Conservation (phyloP, 64 coral and sea anemone species). For the Dendronephthya gigantea region DNA sequence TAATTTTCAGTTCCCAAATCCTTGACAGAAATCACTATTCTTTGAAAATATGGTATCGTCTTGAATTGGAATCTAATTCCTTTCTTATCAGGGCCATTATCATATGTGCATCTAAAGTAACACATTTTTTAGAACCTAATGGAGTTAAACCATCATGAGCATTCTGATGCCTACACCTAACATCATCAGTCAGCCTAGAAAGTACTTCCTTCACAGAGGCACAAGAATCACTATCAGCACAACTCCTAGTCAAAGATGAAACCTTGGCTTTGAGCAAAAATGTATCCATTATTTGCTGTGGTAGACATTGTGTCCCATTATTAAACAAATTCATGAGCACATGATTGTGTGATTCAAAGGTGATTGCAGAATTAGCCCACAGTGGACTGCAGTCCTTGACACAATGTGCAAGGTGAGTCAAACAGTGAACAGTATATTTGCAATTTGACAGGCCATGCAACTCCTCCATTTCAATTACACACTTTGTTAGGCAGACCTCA, state of each 20-base stretch:
- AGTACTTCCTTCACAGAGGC: background rate
- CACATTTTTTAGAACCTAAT: background rate
- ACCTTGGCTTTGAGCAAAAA: background rate
- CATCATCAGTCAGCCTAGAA: background rate
- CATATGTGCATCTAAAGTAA: background rate
- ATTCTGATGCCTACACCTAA: background rate
- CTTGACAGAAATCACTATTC: too few species aligned
- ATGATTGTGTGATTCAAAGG: background rate
- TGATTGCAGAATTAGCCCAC: background rate
- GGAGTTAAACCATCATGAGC: background rate
- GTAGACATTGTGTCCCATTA: background rate
- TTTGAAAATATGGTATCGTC: too few species aligned
- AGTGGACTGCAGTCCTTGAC: background rate
- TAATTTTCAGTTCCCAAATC: too few species aligned
- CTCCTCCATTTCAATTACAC: background rate
- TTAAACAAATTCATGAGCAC: background rate
- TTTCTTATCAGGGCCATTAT: too few species aligned
- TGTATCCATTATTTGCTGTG: background rate
- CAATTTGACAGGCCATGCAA: background rate
- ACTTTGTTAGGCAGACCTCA: background rate
- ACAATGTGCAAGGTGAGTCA: background rate
- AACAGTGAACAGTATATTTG: too few species aligned
- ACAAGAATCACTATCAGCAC: background rate
- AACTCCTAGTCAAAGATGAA: background rate
- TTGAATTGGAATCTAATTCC: too few species aligned